Conservation (phyloP, 2,888 invertebrate species). For the Anoplius nigerrimus region DNA sequence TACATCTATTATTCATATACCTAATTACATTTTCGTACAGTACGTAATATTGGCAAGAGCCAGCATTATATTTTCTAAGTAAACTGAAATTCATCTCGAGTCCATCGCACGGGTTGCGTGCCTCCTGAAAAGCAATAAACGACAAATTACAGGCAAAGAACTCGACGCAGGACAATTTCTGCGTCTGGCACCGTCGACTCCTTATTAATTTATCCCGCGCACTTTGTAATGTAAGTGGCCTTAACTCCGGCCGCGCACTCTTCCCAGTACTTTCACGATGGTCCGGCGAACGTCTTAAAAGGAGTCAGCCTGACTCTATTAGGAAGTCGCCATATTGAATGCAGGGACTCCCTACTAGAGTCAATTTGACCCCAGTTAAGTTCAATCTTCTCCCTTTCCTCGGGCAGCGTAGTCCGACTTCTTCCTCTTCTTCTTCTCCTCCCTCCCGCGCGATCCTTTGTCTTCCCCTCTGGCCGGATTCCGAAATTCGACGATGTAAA, state of each 20-base stretch:
- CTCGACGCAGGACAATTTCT: too few species aligned
- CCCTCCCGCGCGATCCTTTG: constrained; percentile 21
- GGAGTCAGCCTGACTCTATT: constrained; percentile 98
- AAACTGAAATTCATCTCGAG: too few species aligned
- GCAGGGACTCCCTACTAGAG: constrained; percentile 98
- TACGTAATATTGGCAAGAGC: too few species aligned
- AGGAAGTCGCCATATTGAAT: constrained; percentile 90
- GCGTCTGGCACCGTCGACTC: constrained; percentile 1
- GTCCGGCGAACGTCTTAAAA: constrained; percentile 82
- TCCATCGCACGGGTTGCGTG: too few species aligned
- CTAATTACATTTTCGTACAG: too few species aligned
- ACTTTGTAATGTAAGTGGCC: constrained; percentile 41
- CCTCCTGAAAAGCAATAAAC: too few species aligned
- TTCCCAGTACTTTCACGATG: constrained; percentile 46
- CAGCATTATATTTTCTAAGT: too few species aligned
- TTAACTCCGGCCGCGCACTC: constrained; percentile 39
- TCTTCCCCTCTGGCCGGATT: too few species aligned
- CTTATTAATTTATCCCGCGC: constrained; percentile 32
- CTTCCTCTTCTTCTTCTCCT: constrained; percentile 31
- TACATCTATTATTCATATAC: too few species aligned
- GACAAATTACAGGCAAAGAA: too few species aligned
- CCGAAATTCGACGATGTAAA: too few species aligned
- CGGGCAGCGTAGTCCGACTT: constrained; percentile 27
- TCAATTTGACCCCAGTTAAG: constrained; percentile 96
- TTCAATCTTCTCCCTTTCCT: constrained; percentile 73